phyloP scores from a whole-genome alignment of 2,888 invertebrate species.

The Lysandra bellargus region DNA sequence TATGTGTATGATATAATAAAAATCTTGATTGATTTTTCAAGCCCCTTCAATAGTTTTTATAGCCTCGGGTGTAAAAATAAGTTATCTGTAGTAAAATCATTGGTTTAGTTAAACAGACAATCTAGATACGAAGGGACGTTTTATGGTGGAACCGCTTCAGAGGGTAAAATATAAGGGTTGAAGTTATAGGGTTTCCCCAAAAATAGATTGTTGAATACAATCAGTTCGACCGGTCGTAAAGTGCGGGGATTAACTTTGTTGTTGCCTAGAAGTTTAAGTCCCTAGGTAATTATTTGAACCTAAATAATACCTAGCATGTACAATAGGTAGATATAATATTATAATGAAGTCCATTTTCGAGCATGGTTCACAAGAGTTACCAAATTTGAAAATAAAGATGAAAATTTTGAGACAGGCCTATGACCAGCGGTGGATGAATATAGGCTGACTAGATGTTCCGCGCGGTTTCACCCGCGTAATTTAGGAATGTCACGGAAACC shows the following conservation, averaged over 20 bases:
- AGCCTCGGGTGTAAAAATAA: conserved; percentile 1
- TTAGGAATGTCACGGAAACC: no score
- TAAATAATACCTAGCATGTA: not conserved
- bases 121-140: conserved; percentile 61
- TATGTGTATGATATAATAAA: no score
- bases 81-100: conserved; percentile 38
- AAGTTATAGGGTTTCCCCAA: conserved; percentile 48
- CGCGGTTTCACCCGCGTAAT: no score
- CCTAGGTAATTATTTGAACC: not conserved
- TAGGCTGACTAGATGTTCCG: no score
- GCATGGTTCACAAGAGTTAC: no score
- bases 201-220: conserved; percentile 18
- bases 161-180: conserved; percentile 62
- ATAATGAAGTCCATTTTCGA: no score
- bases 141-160: conserved; percentile 65
- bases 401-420: no score
- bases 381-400: no score
- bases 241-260: conserved; percentile 12
- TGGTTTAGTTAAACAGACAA: conserved; percentile 67
- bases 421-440: no score
- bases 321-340: no score
- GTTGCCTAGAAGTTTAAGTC: not conserved
- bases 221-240: not conserved
- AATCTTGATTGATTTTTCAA: not conserved
- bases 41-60: not conserved